Evolutionary conservation across 2,888 invertebrate genomes (phyloP).

Genomic region (Netelia melanura): DNA sequence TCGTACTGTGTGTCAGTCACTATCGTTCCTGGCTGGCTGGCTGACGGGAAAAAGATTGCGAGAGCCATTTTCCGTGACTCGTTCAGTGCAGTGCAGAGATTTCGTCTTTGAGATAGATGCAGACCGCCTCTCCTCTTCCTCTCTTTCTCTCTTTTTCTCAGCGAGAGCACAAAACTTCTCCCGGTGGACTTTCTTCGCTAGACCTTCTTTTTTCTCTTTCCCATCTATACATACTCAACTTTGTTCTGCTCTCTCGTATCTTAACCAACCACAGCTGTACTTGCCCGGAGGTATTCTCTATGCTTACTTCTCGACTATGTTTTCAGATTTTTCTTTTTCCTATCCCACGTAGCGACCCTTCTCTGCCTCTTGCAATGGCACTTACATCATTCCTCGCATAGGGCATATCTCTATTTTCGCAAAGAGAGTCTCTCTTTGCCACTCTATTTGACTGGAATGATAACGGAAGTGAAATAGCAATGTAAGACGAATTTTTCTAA

Average conservation of each 20-base stretch:
- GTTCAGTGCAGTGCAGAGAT: conserved; percentile 75
- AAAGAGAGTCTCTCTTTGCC: conserved; percentile 41
- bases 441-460: conserved; percentile 55
- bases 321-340: conserved; percentile 28
- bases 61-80: conserved; percentile 83
- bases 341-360: neutral
- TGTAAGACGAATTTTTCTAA: conserved; percentile 21
- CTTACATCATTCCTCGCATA: conserved; percentile 21
- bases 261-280: conserved; percentile 52
- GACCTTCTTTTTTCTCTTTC: conserved; percentile 41
- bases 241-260: conserved; percentile 28
- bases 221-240: conserved; percentile 25
- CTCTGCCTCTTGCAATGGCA: conserved; percentile 26
- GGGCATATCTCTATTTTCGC: neutral
- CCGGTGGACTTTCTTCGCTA: conserved; percentile 20
- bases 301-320: conserved; percentile 33
- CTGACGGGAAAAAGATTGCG: conserved; percentile 81
- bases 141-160: conserved; percentile 1
- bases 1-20: conserved; percentile 22
- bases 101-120: conserved; percentile 82
- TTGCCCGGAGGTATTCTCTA: conserved; percentile 45
- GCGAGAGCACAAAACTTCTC: conserved; percentile 46
- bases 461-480: conserved; percentile 59
- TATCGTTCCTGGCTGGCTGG: conserved; percentile 53
- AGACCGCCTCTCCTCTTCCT: conserved; percentile 24